Conservation (phyloP, 2,113 vertebrate species). For the Anser cygnoides region DNA sequence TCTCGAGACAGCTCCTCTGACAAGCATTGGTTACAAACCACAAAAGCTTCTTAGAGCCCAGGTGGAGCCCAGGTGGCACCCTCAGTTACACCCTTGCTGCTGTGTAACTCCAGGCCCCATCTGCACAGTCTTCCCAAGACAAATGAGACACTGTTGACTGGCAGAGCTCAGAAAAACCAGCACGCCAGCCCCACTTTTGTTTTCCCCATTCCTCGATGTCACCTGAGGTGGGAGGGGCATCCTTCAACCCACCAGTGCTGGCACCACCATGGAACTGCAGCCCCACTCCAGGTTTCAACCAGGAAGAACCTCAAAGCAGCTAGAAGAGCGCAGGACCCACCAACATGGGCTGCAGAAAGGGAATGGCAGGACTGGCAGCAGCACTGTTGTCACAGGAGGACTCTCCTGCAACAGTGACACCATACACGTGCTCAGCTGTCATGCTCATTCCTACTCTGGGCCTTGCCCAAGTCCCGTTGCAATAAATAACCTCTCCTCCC, state of each 20-base stretch:
- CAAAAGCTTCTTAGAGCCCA: neutral
- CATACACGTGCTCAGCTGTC: neutral
- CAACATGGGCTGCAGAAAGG: neutral
- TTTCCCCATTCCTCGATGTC: neutral
- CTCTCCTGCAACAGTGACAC: neutral
- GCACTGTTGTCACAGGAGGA: neutral
- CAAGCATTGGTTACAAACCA: neutral
- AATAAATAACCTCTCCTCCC: neutral
- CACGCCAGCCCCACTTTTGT: neutral
- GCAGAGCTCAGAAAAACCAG: neutral
- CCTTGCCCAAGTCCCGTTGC: neutral
- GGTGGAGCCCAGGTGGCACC: neutral
- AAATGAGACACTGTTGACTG: accelerated
- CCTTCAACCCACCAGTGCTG: neutral
- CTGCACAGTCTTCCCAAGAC: neutral
- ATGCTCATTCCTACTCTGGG: neutral
- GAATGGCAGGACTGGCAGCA: neutral
- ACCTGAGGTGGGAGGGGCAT: neutral
- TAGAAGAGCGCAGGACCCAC: neutral
- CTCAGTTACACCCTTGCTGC: neutral
- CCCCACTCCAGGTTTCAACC: neutral
- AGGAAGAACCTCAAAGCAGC: neutral
- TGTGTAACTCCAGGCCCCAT: neutral
- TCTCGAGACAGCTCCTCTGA: neutral
- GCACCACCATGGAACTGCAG: neutral